Conservation (phyloP, 1,140 invertebrate species). For the Linepithema humile region DNA sequence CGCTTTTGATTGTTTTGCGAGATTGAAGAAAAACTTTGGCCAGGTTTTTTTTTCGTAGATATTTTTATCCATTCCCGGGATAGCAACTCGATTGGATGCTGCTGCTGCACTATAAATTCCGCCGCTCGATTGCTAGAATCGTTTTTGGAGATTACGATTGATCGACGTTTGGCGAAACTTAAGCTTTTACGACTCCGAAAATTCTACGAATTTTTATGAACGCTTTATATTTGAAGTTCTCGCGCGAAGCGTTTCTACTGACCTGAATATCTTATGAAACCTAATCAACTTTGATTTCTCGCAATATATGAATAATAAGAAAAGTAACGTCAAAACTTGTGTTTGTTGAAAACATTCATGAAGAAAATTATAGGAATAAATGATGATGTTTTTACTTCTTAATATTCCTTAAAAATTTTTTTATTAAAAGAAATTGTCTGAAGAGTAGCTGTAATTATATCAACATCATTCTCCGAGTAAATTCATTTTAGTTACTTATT, state of each 20-base stretch:
- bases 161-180: conserved; percentile 36
- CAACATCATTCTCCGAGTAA: not conserved
- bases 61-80: conserved; percentile 45
- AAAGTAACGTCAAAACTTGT: not conserved
- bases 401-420: no score
- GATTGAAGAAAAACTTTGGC: conserved; percentile 44
- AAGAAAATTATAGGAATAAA: not conserved
- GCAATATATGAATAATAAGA: not conserved
- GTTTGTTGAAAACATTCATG: no score
- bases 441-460: no score
- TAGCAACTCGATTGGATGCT: conserved; percentile 37
- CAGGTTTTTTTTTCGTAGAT: conserved; percentile 15
- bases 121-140: conserved; percentile 18
- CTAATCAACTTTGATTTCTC: conserved; percentile 25
- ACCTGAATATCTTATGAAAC: conserved; percentile 16
- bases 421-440: not conserved
- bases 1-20: conserved; percentile 41
- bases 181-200: conserved; percentile 33
- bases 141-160: conserved; percentile 38
- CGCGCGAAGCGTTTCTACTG: not conserved
- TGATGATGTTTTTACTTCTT: not conserved
- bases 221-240: conserved; percentile 30
- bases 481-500: not conserved
- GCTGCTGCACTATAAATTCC: conserved; percentile 44
- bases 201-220: conserved; percentile 30